Conservation (phyloP, 2,113 vertebrate species). For the Pseudonaja textilis region DNA sequence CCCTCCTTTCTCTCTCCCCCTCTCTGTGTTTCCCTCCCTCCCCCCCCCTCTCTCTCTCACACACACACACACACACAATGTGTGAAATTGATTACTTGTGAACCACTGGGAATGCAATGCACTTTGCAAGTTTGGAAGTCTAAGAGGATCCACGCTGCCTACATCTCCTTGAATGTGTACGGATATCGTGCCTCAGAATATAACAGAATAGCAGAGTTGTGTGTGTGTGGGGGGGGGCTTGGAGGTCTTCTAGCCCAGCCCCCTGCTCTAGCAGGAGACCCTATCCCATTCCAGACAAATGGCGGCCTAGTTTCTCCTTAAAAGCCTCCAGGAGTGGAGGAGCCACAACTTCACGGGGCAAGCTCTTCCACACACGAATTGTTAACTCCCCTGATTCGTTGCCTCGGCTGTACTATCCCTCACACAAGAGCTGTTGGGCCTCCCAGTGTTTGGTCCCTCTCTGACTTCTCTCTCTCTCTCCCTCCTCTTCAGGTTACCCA, state of each 20-base stretch:
- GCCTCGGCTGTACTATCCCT: background rate
- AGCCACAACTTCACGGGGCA: background rate
- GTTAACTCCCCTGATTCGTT: background rate
- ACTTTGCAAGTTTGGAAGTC: slow-evolving; percentile 9
- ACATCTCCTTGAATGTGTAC: background rate
- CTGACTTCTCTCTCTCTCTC: accelerated
- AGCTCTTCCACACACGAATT: background rate
- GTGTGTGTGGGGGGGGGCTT: background rate
- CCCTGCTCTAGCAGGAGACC: no score
- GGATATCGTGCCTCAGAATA: background rate
- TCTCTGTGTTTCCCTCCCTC: accelerated
- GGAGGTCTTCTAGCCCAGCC: background rate
- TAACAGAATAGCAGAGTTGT: no score
- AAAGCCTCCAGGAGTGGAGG: background rate
- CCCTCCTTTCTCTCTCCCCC: no score
- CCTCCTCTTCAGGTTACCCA: slow-evolving; percentile 81
- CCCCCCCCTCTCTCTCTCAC: no score
- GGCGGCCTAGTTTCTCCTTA: background rate
- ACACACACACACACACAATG: background rate
- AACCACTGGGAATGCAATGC: background rate
- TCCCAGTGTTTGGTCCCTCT: background rate
- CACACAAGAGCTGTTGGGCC: background rate
- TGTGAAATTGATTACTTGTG: background rate
- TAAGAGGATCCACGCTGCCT: background rate
- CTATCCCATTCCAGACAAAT: background rate